Percentiles rank a stretch among this genome's conserved stretches.
phyloP scores from a whole-genome alignment of 2,797 vertebrate genomes.

The Peromyscus aztecus region DNA sequence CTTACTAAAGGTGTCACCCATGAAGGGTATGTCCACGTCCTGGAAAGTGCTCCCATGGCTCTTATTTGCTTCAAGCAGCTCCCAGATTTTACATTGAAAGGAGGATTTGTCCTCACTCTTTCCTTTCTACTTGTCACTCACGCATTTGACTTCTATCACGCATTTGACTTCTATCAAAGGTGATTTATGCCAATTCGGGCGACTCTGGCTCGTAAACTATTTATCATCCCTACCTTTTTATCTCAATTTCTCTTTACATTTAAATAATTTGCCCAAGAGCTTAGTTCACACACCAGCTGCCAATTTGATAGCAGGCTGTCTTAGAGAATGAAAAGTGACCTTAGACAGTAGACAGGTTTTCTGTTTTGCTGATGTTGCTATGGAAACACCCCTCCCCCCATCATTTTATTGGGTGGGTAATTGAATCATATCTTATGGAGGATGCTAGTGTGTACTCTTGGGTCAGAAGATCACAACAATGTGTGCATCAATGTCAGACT shows the following conservation, averaged over 20 bases:
- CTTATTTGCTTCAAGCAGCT: neutral
- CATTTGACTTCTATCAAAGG: neutral
- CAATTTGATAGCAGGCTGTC: slow-evolving; percentile 34
- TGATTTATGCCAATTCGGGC: neutral
- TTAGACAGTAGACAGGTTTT: slow-evolving; percentile 57
- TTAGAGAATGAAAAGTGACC: slow-evolving; percentile 29
- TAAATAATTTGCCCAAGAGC: slow-evolving; percentile 68
- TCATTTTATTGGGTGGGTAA: neutral
- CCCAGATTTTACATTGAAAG: neutral
- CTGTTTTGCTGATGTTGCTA: slow-evolving; percentile 67
- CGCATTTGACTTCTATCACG: neutral
- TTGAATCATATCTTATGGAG: neutral
- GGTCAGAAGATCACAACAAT: slow-evolving; percentile 9
- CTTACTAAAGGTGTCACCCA: neutral
- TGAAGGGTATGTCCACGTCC: neutral
- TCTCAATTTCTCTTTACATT: slow-evolving; percentile 57
- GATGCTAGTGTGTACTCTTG: neutral
- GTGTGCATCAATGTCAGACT: neutral
- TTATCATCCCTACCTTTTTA: slow-evolving; percentile 17
- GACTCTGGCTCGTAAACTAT: neutral
- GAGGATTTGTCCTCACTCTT: neutral
- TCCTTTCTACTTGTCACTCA: neutral
- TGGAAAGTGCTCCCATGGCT: neutral
- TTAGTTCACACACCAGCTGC: slow-evolving; percentile 51
- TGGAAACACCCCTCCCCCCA: slow-evolving; percentile 41